Base-by-base conservation (phyloP, 1,140 invertebrate genomes). In the Theocolax elegans region DNA sequence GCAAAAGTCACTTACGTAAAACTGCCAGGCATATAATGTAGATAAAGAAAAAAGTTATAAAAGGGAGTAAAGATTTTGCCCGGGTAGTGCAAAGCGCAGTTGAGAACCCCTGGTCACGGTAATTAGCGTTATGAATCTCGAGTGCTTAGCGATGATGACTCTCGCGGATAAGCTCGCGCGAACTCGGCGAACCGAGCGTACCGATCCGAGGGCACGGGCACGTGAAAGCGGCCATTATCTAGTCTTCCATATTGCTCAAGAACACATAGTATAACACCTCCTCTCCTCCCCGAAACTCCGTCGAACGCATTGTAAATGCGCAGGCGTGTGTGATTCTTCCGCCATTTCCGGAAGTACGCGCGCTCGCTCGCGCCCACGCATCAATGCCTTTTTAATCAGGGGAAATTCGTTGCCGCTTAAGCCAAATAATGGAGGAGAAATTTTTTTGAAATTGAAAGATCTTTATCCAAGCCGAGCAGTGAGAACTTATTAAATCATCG, bases 201-300 rank as follows among this genome's bases (percentile, higher is more conserved):
- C 27, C 3, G 73, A 76, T 76, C 73, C 73, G 77, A 75, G 75
- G 73, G 46, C 79, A 79, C 79, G 78, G 76, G 75, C 77, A 81
- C 81, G 82, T 84, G 81, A 83, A 83, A 84, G 82, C 80, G 80
- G 71, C 81, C 78, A 83, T 83, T 83, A 83, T 79, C 78, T 77
- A 78, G 79, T 79, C 81, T 82, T 81, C 76, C 76, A 80, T n/a
- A n/a, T 80, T 79, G 72, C 74, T 74, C 77, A 79, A 79, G 71
- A 65, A 72, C 60, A 71, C 9, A 12, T 17, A 12, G 17, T 35
- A 27, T 40, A 67, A 58, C 53, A 67, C 51, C 53, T 67, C 19
- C 56, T 56, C n/a, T n/a, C n/a, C n/a, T n/a, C n/a, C n/a, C n/a
- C 35, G 35, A 19, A 59, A 59, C 35, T 9, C 62, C 31, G 19